phyloP scores from a whole-genome alignment of 1,140 invertebrate species.

The Drosophila subobscura region DNA sequence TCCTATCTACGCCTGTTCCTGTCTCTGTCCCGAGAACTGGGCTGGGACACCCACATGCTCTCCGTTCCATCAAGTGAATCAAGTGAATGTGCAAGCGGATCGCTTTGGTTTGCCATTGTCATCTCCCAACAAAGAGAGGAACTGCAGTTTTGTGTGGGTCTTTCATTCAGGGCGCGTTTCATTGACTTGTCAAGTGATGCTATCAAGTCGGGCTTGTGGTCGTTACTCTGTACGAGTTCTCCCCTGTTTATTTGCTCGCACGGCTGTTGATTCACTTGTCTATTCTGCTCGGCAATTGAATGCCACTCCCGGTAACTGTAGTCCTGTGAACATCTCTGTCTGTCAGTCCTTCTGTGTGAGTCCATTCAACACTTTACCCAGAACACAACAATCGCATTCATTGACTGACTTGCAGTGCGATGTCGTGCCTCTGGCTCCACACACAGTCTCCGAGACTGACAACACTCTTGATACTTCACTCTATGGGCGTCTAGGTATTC shows the following conservation, averaged over 20 bases:
- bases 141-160: slow-evolving; percentile 4
- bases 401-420: slow-evolving; percentile 61
- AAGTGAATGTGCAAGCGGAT: too few relatives aligned
- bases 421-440: slow-evolving; percentile 1
- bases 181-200: slow-evolving; percentile 57
- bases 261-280: slow-evolving; percentile 48
- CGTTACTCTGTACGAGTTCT: slow-evolving; percentile 42
- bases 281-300: slow-evolving; percentile 40
- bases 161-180: slow-evolving; percentile 36
- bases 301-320: slow-evolving; percentile 37
- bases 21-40: too few relatives aligned
- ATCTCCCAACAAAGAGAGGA: background rate
- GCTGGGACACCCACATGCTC: too few relatives aligned
- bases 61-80: too few relatives aligned
- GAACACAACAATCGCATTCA: slow-evolving; percentile 63
- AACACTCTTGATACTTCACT: too few relatives aligned
- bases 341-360: slow-evolving; percentile 24
- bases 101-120: slow-evolving; percentile 1
- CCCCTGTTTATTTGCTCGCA: slow-evolving; percentile 43
- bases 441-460: too few relatives aligned
- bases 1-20: background rate
- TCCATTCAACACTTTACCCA: slow-evolving; percentile 60
- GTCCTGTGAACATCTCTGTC: slow-evolving; percentile 16
- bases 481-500: background rate
- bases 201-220: slow-evolving; percentile 48